A percentile compares a stretch with the other conserved stretches of the same genome.
Conservation (phyloP, 2,797 vertebrate genomes). For the Anguilla pacifica region DNA sequence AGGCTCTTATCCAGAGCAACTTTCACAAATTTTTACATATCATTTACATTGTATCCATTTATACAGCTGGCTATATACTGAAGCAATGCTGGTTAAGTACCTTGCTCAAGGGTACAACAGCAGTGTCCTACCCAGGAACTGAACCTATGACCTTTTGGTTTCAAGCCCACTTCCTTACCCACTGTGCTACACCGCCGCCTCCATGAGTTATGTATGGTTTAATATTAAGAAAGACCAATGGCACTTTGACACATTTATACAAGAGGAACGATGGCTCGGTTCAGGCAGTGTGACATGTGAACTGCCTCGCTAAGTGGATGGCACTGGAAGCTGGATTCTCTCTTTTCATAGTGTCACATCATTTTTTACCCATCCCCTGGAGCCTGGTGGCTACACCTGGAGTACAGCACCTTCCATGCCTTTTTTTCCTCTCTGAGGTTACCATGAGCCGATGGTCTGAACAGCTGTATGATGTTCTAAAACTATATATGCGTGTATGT, state of each 20-base stretch:
- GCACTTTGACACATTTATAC: slow-evolving; percentile 13
- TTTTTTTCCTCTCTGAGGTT: not conserved
- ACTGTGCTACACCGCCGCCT: too few species aligned
- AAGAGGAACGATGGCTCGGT: not conserved
- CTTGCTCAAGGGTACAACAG: too few species aligned
- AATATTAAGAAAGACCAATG: not conserved
- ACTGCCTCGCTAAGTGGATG: not conserved
- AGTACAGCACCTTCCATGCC: not conserved
- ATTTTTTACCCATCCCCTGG: not conserved
- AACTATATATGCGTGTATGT: not conserved
- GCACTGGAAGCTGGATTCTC: not conserved
- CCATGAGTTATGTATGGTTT: not conserved
- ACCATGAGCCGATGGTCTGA: not conserved
- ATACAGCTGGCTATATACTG: too few species aligned
- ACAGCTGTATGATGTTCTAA: not conserved
- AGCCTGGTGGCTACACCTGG: not conserved
- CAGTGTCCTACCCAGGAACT: too few species aligned
- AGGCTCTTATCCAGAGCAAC: too few species aligned
- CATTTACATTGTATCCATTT: too few species aligned
- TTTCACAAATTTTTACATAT: too few species aligned
- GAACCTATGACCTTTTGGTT: too few species aligned
- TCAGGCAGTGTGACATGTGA: not conserved
- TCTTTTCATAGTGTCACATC: not conserved
- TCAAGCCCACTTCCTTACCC: too few species aligned
- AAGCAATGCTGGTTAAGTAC: too few species aligned